Conservation (phyloP, 2,797 vertebrate genomes). For the Botia almorhae region DNA sequence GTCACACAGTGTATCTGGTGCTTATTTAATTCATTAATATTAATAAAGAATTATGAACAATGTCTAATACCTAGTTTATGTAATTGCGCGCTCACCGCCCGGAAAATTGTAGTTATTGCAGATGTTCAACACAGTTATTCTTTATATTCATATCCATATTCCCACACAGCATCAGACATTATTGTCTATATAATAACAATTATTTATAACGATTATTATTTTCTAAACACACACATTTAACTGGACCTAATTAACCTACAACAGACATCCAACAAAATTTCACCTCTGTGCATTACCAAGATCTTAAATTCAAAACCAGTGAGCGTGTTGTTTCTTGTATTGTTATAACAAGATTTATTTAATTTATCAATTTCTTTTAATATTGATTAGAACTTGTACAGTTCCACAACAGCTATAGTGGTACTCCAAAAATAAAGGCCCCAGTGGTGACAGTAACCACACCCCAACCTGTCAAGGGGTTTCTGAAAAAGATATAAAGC, state of each 20-base stretch:
- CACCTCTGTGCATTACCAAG: neutral
- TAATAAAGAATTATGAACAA: no score
- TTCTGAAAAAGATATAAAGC: conserved; percentile 67
- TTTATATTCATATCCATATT: neutral
- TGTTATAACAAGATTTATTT: no score
- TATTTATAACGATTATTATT: neutral
- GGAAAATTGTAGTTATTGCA: neutral
- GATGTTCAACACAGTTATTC: neutral
- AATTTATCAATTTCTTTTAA: neutral
- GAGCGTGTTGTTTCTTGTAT: no score
- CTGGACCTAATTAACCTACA: neutral
- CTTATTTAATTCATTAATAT: no score
- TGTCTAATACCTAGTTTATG: neutral
- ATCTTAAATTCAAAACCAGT: neutral
- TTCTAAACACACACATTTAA: neutral
- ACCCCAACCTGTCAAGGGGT: conserved; percentile 84
- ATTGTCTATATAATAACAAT: neutral
- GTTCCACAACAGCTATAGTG: conserved; percentile 70
- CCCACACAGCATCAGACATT: neutral
- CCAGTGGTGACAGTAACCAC: conserved; percentile 88
- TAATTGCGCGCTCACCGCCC: neutral
- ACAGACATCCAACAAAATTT: neutral
- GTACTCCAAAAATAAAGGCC: conserved; percentile 95
- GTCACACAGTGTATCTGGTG: neutral
- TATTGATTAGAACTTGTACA: conserved; percentile 43